A percentile compares a stretch with the other conserved stretches of the same genome.
phyloP scores from a whole-genome alignment of 64 coral and sea anemone genomes.

The Montipora cactus region DNA sequence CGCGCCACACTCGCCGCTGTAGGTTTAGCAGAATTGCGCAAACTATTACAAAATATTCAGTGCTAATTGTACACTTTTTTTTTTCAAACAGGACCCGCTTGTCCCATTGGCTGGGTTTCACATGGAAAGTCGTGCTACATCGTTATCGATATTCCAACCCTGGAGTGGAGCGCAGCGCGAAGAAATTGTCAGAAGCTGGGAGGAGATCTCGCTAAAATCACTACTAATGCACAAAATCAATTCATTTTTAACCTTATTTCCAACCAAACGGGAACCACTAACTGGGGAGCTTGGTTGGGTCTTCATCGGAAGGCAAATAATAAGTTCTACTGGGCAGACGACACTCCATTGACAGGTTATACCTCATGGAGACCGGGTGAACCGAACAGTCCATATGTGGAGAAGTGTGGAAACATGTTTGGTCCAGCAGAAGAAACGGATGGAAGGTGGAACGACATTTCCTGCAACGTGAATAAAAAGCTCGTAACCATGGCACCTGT shows the following conservation, averaged over 20 bases:
- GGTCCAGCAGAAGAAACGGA: too few relatives aligned
- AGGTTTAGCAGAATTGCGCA: too few relatives aligned
- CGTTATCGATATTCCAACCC: constrained; percentile 16
- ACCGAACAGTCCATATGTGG: neutral
- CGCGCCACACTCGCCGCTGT: too few relatives aligned
- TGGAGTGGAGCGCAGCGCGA: neutral
- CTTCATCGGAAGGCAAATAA: constrained; percentile 22
- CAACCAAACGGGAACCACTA: neutral
- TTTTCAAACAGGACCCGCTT: neutral
- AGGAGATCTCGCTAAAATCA: constrained; percentile 25
- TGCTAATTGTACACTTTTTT: neutral
- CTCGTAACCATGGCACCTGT: too few relatives aligned
- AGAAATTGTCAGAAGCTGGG: constrained; percentile 1
- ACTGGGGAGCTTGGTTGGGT: neutral
- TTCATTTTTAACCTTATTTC: neutral
- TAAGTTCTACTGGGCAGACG: constrained; percentile 24
- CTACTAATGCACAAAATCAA: neutral
- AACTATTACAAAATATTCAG: too few relatives aligned
- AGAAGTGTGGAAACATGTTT: neutral
- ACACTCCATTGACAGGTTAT: neutral
- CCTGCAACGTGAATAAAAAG: too few relatives aligned
- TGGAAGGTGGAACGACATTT: too few relatives aligned
- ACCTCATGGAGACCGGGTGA: neutral
- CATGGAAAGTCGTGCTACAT: constrained; percentile 17
- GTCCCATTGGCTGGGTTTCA: neutral